Percentiles rank a stretch among this genome's conserved stretches.
phyloP scores from a whole-genome alignment of 2,113 vertebrate genomes.

The Scartelaos histophorus region DNA sequence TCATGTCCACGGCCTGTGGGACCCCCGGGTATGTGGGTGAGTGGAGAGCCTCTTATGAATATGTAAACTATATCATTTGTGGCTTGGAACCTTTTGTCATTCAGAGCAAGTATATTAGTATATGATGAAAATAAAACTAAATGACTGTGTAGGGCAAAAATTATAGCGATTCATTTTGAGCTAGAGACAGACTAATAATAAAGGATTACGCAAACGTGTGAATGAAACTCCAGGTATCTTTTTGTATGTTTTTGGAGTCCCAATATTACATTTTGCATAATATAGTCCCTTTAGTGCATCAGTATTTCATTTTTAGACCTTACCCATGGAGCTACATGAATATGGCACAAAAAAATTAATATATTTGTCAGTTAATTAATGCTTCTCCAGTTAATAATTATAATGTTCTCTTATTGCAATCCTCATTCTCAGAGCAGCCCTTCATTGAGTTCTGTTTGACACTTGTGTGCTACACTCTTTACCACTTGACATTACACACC shows the following conservation, averaged over 20 bases:
- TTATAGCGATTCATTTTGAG: no score
- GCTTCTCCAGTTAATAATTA: neutral
- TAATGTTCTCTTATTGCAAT: neutral
- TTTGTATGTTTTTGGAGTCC: no score
- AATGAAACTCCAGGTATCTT: no score
- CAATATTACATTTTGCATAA: no score
- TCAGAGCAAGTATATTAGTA: no score
- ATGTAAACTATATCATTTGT: neutral
- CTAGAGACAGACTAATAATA: no score
- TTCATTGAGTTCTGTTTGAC: neutral
- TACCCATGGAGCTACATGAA: no score
- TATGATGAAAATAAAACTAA: no score
- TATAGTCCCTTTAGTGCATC: no score
- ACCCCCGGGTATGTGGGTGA: constrained; percentile 71
- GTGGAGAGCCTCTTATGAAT: constrained; percentile 3
- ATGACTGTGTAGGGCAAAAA: neutral
- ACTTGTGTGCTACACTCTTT: neutral
- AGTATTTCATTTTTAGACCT: no score
- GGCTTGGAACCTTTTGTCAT: neutral
- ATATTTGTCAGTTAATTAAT: neutral
- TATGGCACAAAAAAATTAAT: neutral
- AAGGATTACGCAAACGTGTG: no score
- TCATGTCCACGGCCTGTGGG: constrained; percentile 72
- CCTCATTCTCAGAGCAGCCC: neutral
- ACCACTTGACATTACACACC: neutral